Evolutionary conservation across 2,797 vertebrate species (phyloP), one percentile per base, ranked within the genome.

Genomic region (Coregonus suidteri): DNA sequence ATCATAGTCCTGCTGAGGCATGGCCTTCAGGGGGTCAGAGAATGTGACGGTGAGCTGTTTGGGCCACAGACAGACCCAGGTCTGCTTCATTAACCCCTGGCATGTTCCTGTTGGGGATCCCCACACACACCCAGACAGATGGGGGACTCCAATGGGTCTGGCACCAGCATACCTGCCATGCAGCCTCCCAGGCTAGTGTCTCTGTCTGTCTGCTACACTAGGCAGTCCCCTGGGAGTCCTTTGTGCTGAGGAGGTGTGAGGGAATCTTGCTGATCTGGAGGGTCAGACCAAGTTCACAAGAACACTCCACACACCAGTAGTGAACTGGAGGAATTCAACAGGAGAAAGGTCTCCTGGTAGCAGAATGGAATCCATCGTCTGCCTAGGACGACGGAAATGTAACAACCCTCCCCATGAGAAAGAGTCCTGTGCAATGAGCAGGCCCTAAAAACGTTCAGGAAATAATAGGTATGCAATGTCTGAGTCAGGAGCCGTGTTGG

Each of bases 141-240:
- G 75, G 85, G 76, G 66, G 81, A 78, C 77, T 84, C 79, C 62
- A 82, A 74, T 20, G 72, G 69, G 79, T 79, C 83, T 81, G 83
- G 84, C 93, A 92, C 90, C 89, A 86, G 85, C 76, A 87, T 90
- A 84, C 79, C 82, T 90, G 82, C 84, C 88, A 87, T 87, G 88
- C 84, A 81, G 79, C 81, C 83, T 85, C 71, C 34, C 71, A 13
- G 74, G 75, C 76, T 82, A 80, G 67, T 47, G 41, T 47, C 41
- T 41, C 37, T 47, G 37, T 41, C 37, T 73, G 73, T 64, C 73
- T 82, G 78, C 78, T 74, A 73, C 25, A 74, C 76, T 16, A 77
- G 75, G 81, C 73, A 37, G 75, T 83, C 80, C 69, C 81, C 74
- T 76, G 74, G 1, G 16, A 65, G 77, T 56, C 59, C 64, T 74